Conservation (phyloP, 1,140 invertebrate genomes). For the Geopemphigus sp. region DNA sequence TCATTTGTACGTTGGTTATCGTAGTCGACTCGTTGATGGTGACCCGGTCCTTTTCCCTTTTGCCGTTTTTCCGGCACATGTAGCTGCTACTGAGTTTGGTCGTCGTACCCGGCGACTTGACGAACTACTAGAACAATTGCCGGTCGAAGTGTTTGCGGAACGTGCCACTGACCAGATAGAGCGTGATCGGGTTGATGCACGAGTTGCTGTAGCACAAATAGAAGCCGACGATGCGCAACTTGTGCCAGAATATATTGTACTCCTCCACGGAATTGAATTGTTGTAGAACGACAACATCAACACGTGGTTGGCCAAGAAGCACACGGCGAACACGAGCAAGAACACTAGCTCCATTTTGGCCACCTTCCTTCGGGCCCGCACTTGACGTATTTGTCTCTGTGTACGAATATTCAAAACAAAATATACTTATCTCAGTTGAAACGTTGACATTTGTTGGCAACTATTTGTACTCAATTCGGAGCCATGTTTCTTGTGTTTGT, state of each 20-base stretch:
- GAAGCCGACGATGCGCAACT: slow-evolving; percentile 80
- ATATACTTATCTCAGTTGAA: neutral
- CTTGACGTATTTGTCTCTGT: slow-evolving; percentile 64
- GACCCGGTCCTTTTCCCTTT: neutral
- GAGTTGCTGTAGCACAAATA: slow-evolving; percentile 87
- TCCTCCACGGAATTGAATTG: slow-evolving; percentile 65
- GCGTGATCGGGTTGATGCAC: slow-evolving; percentile 87
- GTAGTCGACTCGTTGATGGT: neutral
- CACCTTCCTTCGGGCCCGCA: slow-evolving; percentile 67
- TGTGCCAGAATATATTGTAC: slow-evolving; percentile 81
- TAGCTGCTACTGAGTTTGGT: slow-evolving; percentile 47
- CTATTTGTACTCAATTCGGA: too few species aligned
- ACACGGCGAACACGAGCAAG: slow-evolving; percentile 88
- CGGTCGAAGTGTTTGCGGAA: slow-evolving; percentile 87
- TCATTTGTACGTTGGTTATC: slow-evolving; percentile 1
- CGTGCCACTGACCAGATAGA: slow-evolving; percentile 88
- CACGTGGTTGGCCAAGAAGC: slow-evolving; percentile 82
- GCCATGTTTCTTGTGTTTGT: too few species aligned
- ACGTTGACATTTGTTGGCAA: too few species aligned
- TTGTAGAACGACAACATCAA: slow-evolving; percentile 86
- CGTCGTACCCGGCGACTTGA: slow-evolving; percentile 55
- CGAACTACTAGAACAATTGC: slow-evolving; percentile 76
- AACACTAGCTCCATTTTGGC: slow-evolving; percentile 90
- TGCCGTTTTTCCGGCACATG: slow-evolving; percentile 34
- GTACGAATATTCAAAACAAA: slow-evolving; percentile 52